Evolutionary conservation across 2,888 invertebrate genomes (phyloP).

Genomic region (Iphiclides podalirius): DNA sequence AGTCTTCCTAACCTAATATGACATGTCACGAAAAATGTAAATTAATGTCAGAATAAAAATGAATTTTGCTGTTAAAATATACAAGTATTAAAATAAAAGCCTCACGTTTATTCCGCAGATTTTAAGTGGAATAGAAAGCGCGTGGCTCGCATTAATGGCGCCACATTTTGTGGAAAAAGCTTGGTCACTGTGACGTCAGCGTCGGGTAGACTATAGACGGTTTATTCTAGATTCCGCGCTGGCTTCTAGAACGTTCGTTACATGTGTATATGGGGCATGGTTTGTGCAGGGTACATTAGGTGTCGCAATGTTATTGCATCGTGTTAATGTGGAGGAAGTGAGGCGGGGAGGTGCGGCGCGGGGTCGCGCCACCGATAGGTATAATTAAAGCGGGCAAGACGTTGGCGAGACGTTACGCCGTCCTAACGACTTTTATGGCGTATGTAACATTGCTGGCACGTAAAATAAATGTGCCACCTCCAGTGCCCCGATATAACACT

Average conservation of each 20-base stretch:
- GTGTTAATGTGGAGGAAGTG: constrained; percentile 57
- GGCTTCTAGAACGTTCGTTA: constrained; percentile 5
- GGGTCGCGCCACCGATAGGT: constrained; percentile 49
- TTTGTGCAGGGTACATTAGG: constrained; percentile 49
- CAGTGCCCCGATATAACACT: constrained; percentile 65
- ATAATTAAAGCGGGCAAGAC: constrained; percentile 78
- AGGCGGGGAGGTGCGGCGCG: constrained; percentile 34
- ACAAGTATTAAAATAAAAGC: not conserved
- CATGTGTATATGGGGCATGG: constrained; percentile 11
- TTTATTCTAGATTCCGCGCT: not conserved
- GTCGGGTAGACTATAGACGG: constrained; percentile 3
- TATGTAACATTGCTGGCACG: constrained; percentile 79
- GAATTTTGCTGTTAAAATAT: not conserved
- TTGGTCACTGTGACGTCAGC: constrained; percentile 11
- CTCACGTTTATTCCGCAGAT: not conserved
- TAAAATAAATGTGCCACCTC: constrained; percentile 78
- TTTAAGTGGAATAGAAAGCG: constrained; percentile 17
- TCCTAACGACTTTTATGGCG: constrained; percentile 80
- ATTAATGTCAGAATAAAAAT: too few relatives aligned
- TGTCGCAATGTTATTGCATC: constrained; percentile 65
- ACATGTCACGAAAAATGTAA: not conserved
- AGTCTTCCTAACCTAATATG: not conserved
- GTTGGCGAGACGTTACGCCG: constrained; percentile 77
- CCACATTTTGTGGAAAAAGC: constrained; percentile 9
- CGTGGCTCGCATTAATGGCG: constrained; percentile 3